Evolutionary conservation across 2,797 vertebrate species (phyloP).

Genomic region (Glossophaga mutica): DNA sequence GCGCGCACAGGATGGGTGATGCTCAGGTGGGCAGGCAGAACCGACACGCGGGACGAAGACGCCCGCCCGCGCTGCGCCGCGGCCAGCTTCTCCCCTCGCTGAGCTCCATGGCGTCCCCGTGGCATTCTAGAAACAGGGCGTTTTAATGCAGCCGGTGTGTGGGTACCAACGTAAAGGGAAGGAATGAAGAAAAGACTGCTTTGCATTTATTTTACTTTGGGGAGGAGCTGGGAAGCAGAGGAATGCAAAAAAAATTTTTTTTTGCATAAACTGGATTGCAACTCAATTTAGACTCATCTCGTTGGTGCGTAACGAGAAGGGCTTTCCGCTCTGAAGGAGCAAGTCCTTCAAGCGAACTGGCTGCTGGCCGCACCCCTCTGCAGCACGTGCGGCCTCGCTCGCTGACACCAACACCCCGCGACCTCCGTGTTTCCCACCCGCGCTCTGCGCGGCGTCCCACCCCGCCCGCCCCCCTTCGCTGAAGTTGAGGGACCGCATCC

Average conservation of each 20-base stretch:
- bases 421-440: background rate
- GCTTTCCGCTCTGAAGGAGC: background rate
- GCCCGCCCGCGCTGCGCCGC: background rate
- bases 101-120: background rate
- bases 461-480: background rate
- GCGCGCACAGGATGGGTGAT: background rate
- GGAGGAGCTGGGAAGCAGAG: background rate
- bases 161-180: background rate
- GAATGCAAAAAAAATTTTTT: background rate
- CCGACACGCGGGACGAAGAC: background rate
- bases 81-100: background rate
- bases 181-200: background rate
- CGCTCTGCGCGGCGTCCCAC: rapidly evolving
- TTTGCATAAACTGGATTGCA: background rate
- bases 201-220: conserved; percentile 38
- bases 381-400: background rate
- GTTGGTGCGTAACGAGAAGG: background rate
- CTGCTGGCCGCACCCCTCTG: background rate
- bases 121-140: background rate
- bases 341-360: background rate
- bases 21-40: background rate
- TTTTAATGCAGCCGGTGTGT: background rate
- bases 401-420: background rate
- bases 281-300: background rate
- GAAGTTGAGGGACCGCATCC: background rate